These are phyloP conservation scores for Bostrychus sinensis DNA, from an alignment of 2,113 vertebrate species.

Conservation along the genomic window DNA sequence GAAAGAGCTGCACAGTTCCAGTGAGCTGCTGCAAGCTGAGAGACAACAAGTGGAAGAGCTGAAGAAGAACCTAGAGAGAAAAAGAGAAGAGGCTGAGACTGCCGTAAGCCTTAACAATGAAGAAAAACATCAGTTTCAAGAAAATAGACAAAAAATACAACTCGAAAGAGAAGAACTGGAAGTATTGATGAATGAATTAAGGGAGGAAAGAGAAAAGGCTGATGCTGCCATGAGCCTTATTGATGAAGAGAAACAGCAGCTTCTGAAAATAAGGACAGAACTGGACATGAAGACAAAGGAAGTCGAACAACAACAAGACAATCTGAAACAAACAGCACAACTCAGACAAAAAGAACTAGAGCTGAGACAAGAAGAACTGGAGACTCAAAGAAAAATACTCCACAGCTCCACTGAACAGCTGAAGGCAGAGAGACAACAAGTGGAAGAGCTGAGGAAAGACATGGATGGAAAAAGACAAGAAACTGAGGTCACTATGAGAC, in stretches of 20 bases:
- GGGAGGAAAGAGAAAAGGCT: not conserved
- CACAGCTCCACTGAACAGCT: not conserved
- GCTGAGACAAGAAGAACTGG: conserved; percentile 12
- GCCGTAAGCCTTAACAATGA: not conserved
- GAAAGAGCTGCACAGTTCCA: not conserved
- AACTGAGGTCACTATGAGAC: not conserved
- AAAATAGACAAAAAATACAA: not conserved
- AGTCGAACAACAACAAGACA: not conserved
- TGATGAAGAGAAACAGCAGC: not conserved
- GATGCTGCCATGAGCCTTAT: not conserved
- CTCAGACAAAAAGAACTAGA: not conserved
- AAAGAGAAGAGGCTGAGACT: conserved; percentile 16
- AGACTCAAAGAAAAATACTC: not conserved
- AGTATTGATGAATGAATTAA: not conserved
- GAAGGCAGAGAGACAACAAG: not conserved
- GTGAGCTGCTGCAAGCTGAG: not conserved
- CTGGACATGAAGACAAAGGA: not conserved
- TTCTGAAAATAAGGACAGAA: not conserved
- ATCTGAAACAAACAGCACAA: not conserved
- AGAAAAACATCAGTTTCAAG: not conserved
- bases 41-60: conserved; percentile 13
- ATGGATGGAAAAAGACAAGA: not conserved
- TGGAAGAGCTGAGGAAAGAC: not conserved
- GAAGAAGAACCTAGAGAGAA: conserved; percentile 8
- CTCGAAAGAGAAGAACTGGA: not conserved